phyloP scores from a whole-genome alignment of 2,888 invertebrate genomes.

The Drosophila rubida region DNA sequence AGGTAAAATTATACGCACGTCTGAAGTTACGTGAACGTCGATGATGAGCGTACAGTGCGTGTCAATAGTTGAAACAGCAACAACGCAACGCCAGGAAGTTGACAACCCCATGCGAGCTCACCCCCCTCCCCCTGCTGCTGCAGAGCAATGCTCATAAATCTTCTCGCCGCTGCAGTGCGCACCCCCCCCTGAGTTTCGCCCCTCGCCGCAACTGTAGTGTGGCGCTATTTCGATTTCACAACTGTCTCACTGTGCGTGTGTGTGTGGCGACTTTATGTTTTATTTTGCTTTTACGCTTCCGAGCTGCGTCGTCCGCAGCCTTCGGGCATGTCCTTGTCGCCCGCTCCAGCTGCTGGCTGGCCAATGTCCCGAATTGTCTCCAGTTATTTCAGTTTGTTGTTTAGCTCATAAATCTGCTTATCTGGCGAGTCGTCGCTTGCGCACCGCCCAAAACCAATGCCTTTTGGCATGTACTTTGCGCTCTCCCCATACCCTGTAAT shows the following conservation, averaged over 20 bases:
- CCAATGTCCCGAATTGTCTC: conserved; percentile 60
- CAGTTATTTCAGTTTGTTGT: conserved; percentile 77
- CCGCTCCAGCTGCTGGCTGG: conserved; percentile 17
- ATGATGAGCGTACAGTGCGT: conserved; percentile 60
- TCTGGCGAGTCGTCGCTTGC: conserved; percentile 66
- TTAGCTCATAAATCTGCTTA: conserved; percentile 80
- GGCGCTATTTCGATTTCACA: conserved; percentile 58
- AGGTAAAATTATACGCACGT: conserved; percentile 77
- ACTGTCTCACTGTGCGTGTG: conserved; percentile 37
- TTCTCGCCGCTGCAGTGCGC: conserved; percentile 39
- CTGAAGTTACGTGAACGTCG: conserved; percentile 71
- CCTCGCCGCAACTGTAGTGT: conserved; percentile 15
- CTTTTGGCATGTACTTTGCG: conserved; percentile 10
- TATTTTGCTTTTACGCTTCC: conserved; percentile 79
- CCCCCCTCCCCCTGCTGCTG: conserved; percentile 35
- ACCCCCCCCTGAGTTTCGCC: no score
- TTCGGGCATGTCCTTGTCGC: conserved; percentile 31
- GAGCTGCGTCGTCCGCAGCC: conserved; percentile 38
- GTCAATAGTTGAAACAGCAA: conserved; percentile 69
- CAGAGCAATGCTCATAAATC: conserved; percentile 71
- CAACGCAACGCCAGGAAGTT: conserved; percentile 1
- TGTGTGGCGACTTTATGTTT: conserved; percentile 66
- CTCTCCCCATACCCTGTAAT: conserved; percentile 37
- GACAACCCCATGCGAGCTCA: neutral
- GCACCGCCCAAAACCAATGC: conserved; percentile 49